These are phyloP conservation scores for Mystacides longicornis DNA, from an alignment of 2,888 invertebrate genomes.

Conservation along the genomic window DNA sequence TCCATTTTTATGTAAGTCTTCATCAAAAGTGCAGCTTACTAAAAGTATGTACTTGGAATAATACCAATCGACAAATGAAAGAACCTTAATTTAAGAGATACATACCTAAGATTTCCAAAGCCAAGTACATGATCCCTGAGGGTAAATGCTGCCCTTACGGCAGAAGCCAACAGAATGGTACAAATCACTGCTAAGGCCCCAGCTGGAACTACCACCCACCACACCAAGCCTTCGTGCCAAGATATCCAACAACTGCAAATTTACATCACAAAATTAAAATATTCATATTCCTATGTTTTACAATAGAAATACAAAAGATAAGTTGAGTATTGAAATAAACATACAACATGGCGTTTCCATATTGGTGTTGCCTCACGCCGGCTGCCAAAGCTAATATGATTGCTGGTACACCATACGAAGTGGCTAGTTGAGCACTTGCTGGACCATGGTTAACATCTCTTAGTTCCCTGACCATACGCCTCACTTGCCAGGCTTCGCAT, in stretches of 20 bases:
- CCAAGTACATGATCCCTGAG: conserved; percentile 85
- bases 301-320: no score
- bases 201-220: conserved; percentile 92
- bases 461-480: conserved; percentile 91
- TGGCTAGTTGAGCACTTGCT: conserved; percentile 84
- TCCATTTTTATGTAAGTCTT: no score
- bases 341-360: conserved; percentile 91
- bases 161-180: conserved; percentile 72
- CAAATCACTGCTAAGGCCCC: conserved; percentile 71
- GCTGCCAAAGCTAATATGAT: conserved; percentile 86
- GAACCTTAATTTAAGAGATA: neutral
- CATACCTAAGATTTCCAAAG: conserved; percentile 68
- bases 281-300: no score
- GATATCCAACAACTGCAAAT: conserved; percentile 88
- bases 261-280: no score
- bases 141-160: conserved; percentile 85
- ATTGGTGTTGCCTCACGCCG: conserved; percentile 88
- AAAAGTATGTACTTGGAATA: no score
- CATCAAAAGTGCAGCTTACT: no score
- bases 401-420: conserved; percentile 89
- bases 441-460: conserved; percentile 93
- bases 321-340: no score
- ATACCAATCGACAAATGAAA: neutral
- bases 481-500: conserved; percentile 86
- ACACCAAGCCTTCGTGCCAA: conserved; percentile 86